Evolutionary conservation across 1,140 invertebrate species (phyloP).

Genomic region (Psilanteris sp.): DNA sequence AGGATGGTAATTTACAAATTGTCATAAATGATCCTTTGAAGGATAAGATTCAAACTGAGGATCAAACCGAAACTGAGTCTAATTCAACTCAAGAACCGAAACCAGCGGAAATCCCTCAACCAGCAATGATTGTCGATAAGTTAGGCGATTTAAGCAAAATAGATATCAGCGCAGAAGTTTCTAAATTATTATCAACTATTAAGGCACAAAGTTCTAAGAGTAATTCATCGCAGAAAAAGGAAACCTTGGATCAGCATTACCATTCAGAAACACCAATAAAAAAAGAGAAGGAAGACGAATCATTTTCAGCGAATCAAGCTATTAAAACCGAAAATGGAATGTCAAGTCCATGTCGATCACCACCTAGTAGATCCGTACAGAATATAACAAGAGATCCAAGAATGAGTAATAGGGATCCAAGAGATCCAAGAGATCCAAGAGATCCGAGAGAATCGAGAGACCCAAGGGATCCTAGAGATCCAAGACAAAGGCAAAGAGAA

Average conservation of each 20-base stretch:
- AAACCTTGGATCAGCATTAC: conserved; percentile 17
- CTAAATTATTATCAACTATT: conserved; percentile 84
- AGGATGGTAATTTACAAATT: conserved; percentile 79
- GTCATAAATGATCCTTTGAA: conserved; percentile 74
- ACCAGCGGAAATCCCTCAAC: conserved; percentile 70
- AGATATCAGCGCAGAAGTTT: conserved; percentile 86
- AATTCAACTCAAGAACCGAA: conserved; percentile 16
- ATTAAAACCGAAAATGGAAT: conserved; percentile 31
- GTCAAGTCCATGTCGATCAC: conserved; percentile 68
- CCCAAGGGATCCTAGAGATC: conserved; percentile 57
- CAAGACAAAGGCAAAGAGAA: conserved; percentile 61
- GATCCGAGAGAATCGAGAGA: conserved; percentile 70
- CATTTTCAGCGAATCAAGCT: background rate
- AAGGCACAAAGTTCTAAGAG: conserved; percentile 79
- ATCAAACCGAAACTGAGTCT: conserved; percentile 36
- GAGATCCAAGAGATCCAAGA: conserved; percentile 64
- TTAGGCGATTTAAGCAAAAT: conserved; percentile 86
- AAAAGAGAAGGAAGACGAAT: conserved; percentile 5
- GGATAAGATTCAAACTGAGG: conserved; percentile 65
- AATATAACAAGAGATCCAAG: conserved; percentile 65
- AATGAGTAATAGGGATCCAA: conserved; percentile 62
- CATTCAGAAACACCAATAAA: conserved; percentile 1
- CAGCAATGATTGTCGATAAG: conserved; percentile 82
- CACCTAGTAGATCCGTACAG: conserved; percentile 15
- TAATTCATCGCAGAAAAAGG: conserved; percentile 25